phyloP scores from a whole-genome alignment of 2,113 vertebrate genomes.

The Agelaius tricolor region DNA sequence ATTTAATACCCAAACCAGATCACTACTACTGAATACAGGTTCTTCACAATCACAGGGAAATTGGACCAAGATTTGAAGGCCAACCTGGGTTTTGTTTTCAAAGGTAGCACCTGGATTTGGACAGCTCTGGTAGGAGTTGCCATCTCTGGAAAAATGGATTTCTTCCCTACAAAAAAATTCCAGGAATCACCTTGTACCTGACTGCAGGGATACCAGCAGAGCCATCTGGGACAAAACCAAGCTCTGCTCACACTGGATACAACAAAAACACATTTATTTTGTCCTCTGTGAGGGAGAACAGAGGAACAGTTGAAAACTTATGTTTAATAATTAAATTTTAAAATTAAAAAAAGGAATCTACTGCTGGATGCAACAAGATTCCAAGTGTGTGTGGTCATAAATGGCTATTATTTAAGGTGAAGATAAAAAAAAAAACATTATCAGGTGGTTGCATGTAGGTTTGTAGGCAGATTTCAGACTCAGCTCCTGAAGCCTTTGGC shows the following conservation, averaged over 20 bases:
- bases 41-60: not conserved
- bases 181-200: accelerated
- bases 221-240: not conserved
- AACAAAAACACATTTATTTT: not conserved
- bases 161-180: not conserved
- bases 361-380: not conserved
- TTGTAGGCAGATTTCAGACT: not conserved
- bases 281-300: not conserved
- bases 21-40: not conserved
- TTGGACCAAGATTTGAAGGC: not conserved
- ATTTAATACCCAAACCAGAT: not conserved
- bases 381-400: accelerated
- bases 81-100: not conserved
- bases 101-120: not conserved
- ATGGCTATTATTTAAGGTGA: not conserved
- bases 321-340: not conserved
- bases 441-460: not conserved
- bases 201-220: not conserved
- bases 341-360: not conserved
- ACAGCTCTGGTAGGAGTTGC: not conserved
- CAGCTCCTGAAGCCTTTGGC: not conserved
- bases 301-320: accelerated
- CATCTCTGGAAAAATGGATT: accelerated
- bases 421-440: no score
- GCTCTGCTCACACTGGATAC: not conserved